A percentile compares a stretch with the other conserved stretches of the same genome.
phyloP scores from a whole-genome alignment of 2,113 vertebrate species.

The Echinops telfairi region DNA sequence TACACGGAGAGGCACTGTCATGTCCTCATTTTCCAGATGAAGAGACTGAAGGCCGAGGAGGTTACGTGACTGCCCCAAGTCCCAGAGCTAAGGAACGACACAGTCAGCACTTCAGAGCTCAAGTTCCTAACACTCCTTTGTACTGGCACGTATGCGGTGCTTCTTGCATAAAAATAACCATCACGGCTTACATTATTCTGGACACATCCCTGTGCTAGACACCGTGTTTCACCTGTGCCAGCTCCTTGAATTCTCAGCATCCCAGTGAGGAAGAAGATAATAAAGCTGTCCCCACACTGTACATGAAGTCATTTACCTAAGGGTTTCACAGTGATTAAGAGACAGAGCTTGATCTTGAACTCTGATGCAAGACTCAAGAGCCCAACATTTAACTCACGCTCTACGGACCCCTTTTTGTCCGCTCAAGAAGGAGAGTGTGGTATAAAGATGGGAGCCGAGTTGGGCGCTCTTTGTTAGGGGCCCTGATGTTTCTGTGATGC shows the following conservation, averaged over 20 bases:
- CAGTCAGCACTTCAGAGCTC: neutral
- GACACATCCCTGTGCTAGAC: neutral
- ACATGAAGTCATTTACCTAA: neutral
- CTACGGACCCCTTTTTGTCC: neutral
- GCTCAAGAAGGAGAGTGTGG: neutral
- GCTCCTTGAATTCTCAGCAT: neutral
- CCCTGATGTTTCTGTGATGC: neutral
- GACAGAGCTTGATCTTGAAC: neutral
- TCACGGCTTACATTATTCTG: neutral
- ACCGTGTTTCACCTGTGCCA: neutral
- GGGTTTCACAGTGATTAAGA: neutral
- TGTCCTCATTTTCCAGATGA: slow-evolving; percentile 45
- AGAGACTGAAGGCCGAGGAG: slow-evolving; percentile 28
- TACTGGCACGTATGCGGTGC: neutral
- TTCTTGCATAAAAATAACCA: neutral
- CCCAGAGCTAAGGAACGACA: neutral
- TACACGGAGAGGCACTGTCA: neutral
- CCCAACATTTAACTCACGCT: neutral
- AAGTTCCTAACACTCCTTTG: neutral
- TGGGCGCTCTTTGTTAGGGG: neutral
- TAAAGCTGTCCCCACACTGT: neutral
- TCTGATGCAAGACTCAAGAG: neutral
- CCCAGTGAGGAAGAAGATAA: neutral
- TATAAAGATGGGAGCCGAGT: neutral
- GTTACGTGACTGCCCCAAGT: slow-evolving; percentile 45